Evolutionary conservation across 2,113 vertebrate species (phyloP), one percentile per base, ranked within the genome.

Genomic region (Burhinus oedicnemus): DNA sequence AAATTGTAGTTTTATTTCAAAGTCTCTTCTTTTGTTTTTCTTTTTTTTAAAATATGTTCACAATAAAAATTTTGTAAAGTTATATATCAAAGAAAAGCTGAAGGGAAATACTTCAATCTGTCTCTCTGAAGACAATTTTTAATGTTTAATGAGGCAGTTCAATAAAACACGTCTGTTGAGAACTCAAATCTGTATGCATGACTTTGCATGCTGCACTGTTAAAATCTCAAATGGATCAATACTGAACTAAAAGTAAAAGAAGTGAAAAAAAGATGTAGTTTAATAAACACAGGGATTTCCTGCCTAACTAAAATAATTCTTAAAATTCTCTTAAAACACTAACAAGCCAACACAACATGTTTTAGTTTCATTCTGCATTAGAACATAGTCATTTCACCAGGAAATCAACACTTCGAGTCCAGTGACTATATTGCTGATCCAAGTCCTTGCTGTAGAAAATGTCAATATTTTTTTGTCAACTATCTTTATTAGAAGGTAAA

Each of bases 91-190:
- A 69, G 30, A 88, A 89, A 87, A 90, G 38, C 26, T 93, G 52
- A 95, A 94, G 47, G 44, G 44, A 42, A 75, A 69, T 45, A 94
- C 51, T 79, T 90, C n/a, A 69, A 44, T 45, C 9, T 76, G 52
- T 44, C 26, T 94, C 95, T 95, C 80, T 87, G 45, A 94, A 97
- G 89, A 97, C 36, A 93, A 87, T 87, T 87, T 97, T 84, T 95
- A 87, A 97, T 96, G 87, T 96, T 96, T 97, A 97, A 98, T 95
- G 87, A 96, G 75, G 34, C 69, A 88, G 93, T 97, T 97, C 87
- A 94, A 96, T 93, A 92, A 94, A 83, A 94, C 88, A 93, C 32
- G 18, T 76, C 96, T 93, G 70, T 58, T 88, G 83, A 96, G 72
- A 95, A 95, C 90, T 65, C 34, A 96, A 89, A 95, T 96, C 17